Conservation (phyloP, 2,888 invertebrate species). For the Luffia ferchaultella region DNA sequence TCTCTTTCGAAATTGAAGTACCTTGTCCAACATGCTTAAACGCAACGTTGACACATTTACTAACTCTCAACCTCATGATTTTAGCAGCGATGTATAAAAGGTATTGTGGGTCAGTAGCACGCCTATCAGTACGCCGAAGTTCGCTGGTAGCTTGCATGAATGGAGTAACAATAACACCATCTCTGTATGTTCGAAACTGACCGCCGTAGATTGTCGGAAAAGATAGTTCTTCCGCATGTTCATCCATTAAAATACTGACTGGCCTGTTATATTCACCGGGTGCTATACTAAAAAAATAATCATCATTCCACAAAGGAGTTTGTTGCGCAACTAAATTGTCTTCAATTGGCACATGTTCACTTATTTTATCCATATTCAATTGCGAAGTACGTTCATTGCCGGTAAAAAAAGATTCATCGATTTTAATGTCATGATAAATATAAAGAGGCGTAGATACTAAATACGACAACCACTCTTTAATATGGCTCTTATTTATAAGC, state of each 20-base stretch:
- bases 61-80: conserved; percentile 16
- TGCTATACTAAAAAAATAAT: conserved; percentile 14
- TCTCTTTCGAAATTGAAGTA: conserved; percentile 22
- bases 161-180: conserved; percentile 19
- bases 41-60: conserved; percentile 13
- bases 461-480: conserved; percentile 20
- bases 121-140: conserved; percentile 20
- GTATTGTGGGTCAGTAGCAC: conserved; percentile 21
- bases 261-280: conserved; percentile 15
- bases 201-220: conserved; percentile 28
- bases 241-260: conserved; percentile 23
- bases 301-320: conserved; percentile 17
- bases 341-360: conserved; percentile 19
- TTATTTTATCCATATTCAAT: conserved; percentile 17
- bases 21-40: conserved; percentile 22
- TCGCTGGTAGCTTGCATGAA: conserved; percentile 20
- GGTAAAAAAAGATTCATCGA: conserved; percentile 17
- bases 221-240: conserved; percentile 31
- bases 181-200: conserved; percentile 21
- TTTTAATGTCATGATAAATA: conserved; percentile 16
- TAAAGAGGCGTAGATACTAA: conserved; percentile 20
- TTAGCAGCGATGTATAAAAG: conserved; percentile 25
- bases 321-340: conserved; percentile 18
- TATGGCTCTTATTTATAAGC: conserved; percentile 16
- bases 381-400: conserved; percentile 13